A percentile compares a stretch with the other conserved stretches of the same genome.
Evolutionary conservation across 2,797 vertebrate species (phyloP).

Genomic region (Synaphobranchus kaupii): DNA sequence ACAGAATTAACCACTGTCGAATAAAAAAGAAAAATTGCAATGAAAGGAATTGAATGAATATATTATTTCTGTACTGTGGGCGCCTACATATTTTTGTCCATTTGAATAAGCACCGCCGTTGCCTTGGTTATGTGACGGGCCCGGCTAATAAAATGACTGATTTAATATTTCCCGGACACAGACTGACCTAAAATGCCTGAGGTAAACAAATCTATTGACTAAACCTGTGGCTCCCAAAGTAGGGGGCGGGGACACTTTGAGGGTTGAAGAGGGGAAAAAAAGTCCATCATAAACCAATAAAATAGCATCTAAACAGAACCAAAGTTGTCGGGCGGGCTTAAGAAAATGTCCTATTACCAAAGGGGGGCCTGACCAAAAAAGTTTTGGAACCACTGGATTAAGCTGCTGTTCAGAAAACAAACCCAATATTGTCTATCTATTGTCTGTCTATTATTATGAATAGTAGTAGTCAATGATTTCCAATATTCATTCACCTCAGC

Average conservation of each 20-base stretch:
- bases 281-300: background rate
- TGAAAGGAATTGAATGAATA: conserved; percentile 53
- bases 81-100: background rate
- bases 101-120: background rate
- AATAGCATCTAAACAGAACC: background rate
- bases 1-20: conserved; percentile 56
- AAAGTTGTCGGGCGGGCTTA: too few relatives aligned
- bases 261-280: too few relatives aligned
- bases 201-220: background rate
- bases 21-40: conserved; percentile 31
- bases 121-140: background rate
- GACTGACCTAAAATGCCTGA: background rate
- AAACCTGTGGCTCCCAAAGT: background rate
- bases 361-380: background rate
- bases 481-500: conserved; percentile 39
- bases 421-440: background rate
- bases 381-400: background rate
- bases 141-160: background rate
- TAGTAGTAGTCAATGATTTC: conserved; percentile 30
- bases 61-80: background rate
- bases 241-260: too few relatives aligned
- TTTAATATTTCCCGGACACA: background rate
- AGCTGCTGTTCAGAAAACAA: background rate
- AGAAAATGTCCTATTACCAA: background rate
- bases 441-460: too few relatives aligned